phyloP scores from a whole-genome alignment of 2,113 vertebrate genomes.

The Mandrillus leucophaeus region DNA sequence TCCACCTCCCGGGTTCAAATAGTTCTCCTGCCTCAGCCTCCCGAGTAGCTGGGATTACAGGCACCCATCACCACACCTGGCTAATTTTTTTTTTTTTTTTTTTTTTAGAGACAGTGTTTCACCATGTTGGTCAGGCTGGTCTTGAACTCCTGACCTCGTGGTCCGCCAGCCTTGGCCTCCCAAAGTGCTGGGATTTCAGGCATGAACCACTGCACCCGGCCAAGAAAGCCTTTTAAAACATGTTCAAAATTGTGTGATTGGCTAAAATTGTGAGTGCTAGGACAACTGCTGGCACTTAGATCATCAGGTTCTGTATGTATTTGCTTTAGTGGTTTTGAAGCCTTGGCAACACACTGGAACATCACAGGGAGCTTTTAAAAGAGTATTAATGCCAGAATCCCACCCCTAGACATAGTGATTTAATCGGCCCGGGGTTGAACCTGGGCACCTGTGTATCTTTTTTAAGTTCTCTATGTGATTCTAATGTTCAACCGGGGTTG shows the following conservation, averaged over 20 bases:
- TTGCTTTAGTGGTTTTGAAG: neutral
- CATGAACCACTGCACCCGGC: too few relatives aligned
- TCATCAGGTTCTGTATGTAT: neutral
- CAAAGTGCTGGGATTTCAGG: too few relatives aligned
- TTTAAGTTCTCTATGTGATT: neutral
- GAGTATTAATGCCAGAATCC: neutral
- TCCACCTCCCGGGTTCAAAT: too few relatives aligned
- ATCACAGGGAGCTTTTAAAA: neutral
- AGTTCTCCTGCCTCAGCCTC: too few relatives aligned
- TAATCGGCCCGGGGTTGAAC: neutral
- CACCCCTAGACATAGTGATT: neutral
- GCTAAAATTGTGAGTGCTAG: neutral
- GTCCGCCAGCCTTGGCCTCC: too few relatives aligned
- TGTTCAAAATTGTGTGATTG: neutral
- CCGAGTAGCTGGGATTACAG: too few relatives aligned
- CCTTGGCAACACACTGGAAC: neutral
- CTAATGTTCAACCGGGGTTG: neutral
- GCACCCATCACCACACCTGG: too few relatives aligned
- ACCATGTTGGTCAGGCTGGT: too few relatives aligned
- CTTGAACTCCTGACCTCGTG: too few relatives aligned
- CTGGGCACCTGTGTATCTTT: neutral
- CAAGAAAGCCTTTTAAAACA: neutral
- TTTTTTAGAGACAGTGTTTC: too few relatives aligned
- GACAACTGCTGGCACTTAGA: fast-evolving
- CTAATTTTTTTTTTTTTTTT: too few relatives aligned